Percentiles rank a stretch among this genome's conserved stretches.
phyloP scores from a whole-genome alignment of 2,113 vertebrate genomes.

The Gnathonemus echidnorhynchus region DNA sequence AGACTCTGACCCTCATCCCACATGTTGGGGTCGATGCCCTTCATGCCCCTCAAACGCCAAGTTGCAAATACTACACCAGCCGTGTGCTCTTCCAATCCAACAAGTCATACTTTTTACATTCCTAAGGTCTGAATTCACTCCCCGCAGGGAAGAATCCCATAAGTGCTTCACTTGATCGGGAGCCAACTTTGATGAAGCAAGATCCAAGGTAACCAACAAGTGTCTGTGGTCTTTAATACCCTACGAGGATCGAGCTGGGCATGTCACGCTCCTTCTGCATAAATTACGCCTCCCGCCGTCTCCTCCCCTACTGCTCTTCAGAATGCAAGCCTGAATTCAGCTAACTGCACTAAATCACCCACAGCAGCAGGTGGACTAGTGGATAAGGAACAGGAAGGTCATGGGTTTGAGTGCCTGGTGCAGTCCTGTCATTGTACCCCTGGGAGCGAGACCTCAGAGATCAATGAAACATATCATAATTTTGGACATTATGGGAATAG shows the following conservation, averaged over 20 bases:
- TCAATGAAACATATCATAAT: neutral
- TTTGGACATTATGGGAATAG: neutral
- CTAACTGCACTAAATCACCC: neutral
- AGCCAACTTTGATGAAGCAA: constrained; percentile 46
- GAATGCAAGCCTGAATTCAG: neutral
- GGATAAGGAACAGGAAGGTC: neutral
- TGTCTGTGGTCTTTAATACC: neutral
- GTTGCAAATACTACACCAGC: constrained; percentile 35
- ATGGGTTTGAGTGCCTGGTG: neutral
- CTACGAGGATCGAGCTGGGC: neutral
- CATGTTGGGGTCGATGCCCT: constrained; percentile 50
- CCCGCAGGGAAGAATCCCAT: constrained; percentile 37
- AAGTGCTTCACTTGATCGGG: constrained; percentile 44
- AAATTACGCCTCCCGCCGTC: neutral
- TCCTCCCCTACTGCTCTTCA: neutral
- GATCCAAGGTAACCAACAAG: constrained; percentile 31
- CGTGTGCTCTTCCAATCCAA: constrained; percentile 69
- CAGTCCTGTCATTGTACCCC: neutral
- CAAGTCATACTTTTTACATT: constrained; percentile 70
- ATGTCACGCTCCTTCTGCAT: neutral
- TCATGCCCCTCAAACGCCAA: constrained; percentile 4
- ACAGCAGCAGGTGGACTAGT: neutral
- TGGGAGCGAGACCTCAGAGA: neutral
- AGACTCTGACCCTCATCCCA: constrained; percentile 47
- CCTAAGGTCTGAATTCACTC: constrained; percentile 71